phyloP scores from a whole-genome alignment of 2,797 vertebrate genomes.

The Poeciliopsis gracilis region DNA sequence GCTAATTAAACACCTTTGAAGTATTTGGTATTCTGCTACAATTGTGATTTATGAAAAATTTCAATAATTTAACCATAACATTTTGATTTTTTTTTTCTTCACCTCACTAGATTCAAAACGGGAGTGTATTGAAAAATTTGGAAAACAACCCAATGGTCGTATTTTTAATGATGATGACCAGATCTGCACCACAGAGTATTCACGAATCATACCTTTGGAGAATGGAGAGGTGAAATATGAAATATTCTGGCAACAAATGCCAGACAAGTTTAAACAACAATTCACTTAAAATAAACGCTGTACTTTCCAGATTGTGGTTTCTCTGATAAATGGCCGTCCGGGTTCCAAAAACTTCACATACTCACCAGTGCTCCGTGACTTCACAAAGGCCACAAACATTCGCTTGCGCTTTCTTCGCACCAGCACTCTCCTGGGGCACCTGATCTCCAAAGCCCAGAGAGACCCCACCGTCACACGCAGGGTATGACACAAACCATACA shows the following conservation, averaged over 20 bases:
- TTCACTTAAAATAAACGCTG: conserved; percentile 5
- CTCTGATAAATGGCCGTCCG: conserved; percentile 90
- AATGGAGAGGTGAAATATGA: conserved; percentile 87
- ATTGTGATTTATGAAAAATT: background rate
- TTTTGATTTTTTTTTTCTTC: background rate
- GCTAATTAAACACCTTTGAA: background rate
- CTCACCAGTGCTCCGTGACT: conserved; percentile 84
- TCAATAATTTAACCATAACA: background rate
- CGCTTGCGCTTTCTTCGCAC: conserved; percentile 90
- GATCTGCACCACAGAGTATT: conserved; percentile 90
- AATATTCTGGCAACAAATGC: background rate
- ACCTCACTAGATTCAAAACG: conserved; percentile 83
- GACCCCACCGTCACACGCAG: conserved; percentile 91
- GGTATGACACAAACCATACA: conserved; percentile 77
- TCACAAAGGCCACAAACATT: conserved; percentile 93
- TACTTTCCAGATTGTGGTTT: conserved; percentile 86
- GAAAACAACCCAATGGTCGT: conserved; percentile 81
- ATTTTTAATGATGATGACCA: conserved; percentile 84
- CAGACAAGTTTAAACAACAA: background rate
- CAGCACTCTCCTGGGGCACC: conserved; percentile 90
- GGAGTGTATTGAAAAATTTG: conserved; percentile 87
- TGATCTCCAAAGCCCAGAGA: conserved; percentile 90
- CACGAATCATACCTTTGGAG: conserved; percentile 89
- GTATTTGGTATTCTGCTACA: background rate
- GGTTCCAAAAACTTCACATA: conserved; percentile 89